Conservation (phyloP, 2,113 vertebrate genomes). For the Limanda limanda region DNA sequence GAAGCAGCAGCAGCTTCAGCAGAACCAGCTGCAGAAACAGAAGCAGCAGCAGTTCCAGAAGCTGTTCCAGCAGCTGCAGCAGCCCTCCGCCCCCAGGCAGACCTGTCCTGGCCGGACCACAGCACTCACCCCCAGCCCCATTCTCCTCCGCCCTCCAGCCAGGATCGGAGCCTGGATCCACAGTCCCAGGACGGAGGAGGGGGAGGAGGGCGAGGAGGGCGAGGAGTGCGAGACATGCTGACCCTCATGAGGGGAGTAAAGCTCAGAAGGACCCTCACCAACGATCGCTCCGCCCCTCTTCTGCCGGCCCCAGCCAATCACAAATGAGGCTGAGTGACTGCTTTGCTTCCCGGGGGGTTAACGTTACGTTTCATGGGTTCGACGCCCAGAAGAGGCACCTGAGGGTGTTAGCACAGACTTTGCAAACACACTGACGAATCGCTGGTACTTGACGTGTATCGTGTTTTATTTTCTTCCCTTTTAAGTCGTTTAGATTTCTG, state of each 20-base stretch:
- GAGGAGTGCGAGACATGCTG: conserved; percentile 74
- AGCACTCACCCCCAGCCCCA: conserved; percentile 50
- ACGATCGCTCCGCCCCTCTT: conserved; percentile 85
- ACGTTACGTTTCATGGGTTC: neutral
- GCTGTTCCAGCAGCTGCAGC: conserved; percentile 78
- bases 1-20: no score
- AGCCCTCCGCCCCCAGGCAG: conserved; percentile 62
- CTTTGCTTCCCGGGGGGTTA: neutral
- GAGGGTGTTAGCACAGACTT: neutral
- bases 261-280: conserved; percentile 80
- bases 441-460: conserved; percentile 14
- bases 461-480: conserved; percentile 45
- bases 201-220: no score
- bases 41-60: no score
- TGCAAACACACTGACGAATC: neutral
- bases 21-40: conserved; percentile 46
- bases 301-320: conserved; percentile 73
- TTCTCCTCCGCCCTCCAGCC: neutral
- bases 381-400: neutral
- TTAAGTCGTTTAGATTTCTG: conserved; percentile 14
- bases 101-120: conserved; percentile 34
- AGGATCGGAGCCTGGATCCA: conserved; percentile 19
- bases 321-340: conserved; percentile 55
- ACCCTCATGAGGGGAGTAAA: conserved; percentile 78
- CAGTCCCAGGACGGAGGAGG: neutral